phyloP scores from a whole-genome alignment of 2,113 vertebrate genomes.

The Psettodes erumei region DNA sequence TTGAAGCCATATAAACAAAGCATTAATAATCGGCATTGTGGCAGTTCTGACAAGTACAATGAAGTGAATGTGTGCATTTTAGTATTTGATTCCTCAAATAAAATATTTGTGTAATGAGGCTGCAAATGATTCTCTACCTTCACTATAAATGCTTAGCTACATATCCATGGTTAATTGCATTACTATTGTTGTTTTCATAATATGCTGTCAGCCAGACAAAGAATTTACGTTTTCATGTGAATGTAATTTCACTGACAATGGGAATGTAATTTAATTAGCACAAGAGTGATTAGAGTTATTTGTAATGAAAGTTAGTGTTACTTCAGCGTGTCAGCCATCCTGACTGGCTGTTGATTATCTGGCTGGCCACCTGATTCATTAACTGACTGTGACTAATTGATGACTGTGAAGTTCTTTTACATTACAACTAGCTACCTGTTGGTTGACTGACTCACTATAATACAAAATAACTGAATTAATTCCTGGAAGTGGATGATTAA shows the following conservation, averaged over 20 bases:
- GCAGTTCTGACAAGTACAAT: constrained; percentile 24
- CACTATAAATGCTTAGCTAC: constrained; percentile 27
- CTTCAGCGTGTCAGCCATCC: constrained; percentile 12
- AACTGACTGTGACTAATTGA: constrained; percentile 22
- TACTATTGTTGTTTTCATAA: constrained; percentile 41
- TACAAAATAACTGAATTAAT: neutral
- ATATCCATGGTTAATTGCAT: constrained; percentile 39
- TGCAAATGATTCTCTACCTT: constrained; percentile 22
- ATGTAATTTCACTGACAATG: constrained; percentile 39
- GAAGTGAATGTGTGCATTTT: constrained; percentile 32
- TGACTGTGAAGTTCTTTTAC: constrained; percentile 8
- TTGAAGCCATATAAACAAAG: neutral
- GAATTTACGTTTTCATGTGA: constrained; percentile 28
- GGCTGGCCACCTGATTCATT: constrained; percentile 18
- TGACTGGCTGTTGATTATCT: constrained; percentile 39
- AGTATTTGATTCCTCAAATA: constrained; percentile 13
- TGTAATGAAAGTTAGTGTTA: constrained; percentile 48
- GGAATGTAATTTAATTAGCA: constrained; percentile 39
- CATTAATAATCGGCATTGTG: constrained; percentile 26
- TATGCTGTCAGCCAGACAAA: constrained; percentile 31
- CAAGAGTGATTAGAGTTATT: constrained; percentile 34
- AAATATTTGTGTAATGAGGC: constrained; percentile 38
- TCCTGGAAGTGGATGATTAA: neutral
- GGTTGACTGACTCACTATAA: neutral
- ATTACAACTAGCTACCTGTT: neutral